Conservation (phyloP, 2,797 vertebrate genomes). For the Chiroxiphia lanceolata region DNA sequence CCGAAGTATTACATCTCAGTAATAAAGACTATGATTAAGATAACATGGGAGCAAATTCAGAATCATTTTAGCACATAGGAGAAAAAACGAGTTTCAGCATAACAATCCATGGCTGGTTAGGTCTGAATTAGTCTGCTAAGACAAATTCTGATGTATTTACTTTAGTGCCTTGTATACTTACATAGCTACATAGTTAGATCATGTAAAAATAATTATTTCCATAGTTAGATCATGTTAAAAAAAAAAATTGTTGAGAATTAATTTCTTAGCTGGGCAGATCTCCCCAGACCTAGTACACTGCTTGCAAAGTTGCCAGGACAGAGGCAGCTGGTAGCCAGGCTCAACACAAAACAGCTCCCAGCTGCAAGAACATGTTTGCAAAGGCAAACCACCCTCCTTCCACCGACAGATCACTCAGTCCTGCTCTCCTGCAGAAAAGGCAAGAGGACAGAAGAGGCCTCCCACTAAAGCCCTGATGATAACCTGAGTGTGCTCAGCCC, state of each 20-base stretch:
- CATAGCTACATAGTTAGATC: background rate
- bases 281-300: background rate
- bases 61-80: background rate
- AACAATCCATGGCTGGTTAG: background rate
- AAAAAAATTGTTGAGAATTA: background rate
- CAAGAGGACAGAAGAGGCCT: background rate
- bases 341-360: background rate
- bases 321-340: accelerated
- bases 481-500: background rate
- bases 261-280: background rate
- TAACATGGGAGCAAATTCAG: background rate
- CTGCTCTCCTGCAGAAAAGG: background rate
- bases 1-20: background rate
- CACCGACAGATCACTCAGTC: accelerated
- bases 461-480: background rate
- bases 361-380: background rate
- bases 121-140: background rate
- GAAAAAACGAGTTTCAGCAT: background rate
- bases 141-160: background rate
- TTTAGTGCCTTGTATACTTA: background rate
- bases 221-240: background rate
- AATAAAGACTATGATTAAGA: background rate
- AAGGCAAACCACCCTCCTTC: background rate
- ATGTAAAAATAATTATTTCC: background rate
- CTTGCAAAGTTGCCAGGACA: background rate